Base-by-base conservation (phyloP, 2,888 invertebrate genomes). In the Amphipoea lucens region DNA sequence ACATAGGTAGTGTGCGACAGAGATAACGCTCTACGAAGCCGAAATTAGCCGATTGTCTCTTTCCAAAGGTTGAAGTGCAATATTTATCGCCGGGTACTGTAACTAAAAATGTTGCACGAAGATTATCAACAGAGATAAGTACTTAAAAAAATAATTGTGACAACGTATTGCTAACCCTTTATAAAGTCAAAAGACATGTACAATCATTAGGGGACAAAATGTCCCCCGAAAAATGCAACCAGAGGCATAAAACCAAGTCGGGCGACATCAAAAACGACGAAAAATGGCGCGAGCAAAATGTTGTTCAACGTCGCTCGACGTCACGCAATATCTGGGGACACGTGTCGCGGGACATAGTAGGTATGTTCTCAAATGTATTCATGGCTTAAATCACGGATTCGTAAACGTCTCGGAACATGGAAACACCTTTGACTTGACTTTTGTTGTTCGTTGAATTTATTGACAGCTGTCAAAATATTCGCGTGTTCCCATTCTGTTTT, bases 391-490 rank as follows among this genome's bases (percentile, higher is more conserved):
- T 36, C 36, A 23, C 0, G 2, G 36, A 51, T 12, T 6, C 4
- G 3, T 17, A 29, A 20, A 0, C 9, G 6, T 36, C 12, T 51
- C 36, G 14, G 2, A 70, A 23, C 23, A 17, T 17, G 70, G 4
- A 54, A 57, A n/a, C 11, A 54, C 7, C 2, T 0, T 23, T 51
- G 51, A 54, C 23, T 17, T 12, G 5, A 51, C 14, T n/a, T 29
- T 9, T 12, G 20, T 71, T 6, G 17, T 57, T 36, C 40, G 0
- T 23, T 36, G 1, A 40, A 17, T 40, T 11, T n/a, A 40, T 17
- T 68, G n/a, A 17, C n/a, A 57, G 17, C 54, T 65, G 29, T 51
- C 66, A 76, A 76, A 76, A 63, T 29, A 1, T 45, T n/a, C 0
- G 11, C 57, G 2, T 14, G 9, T 9, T 57, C 2, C 36, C 9